These are phyloP conservation scores for Corvus cornix DNA, from an alignment of 2,113 vertebrate species.

Conservation along the genomic window DNA sequence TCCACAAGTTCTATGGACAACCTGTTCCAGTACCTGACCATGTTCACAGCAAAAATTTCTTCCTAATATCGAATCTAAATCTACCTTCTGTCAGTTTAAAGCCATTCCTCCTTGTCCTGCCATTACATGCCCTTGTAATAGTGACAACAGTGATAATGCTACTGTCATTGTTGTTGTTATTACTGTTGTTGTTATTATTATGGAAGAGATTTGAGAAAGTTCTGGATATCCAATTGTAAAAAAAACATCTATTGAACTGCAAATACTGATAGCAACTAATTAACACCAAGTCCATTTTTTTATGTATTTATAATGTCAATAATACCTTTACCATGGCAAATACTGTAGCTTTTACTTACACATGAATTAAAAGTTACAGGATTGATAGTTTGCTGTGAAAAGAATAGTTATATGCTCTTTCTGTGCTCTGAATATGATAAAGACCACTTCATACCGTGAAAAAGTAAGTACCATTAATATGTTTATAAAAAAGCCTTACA, in stretches of 20 bases:
- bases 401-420: not conserved
- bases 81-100: not conserved
- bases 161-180: not conserved
- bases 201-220: not conserved
- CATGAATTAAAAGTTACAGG: not conserved
- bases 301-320: not conserved
- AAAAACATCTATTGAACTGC: not conserved
- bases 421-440: not conserved
- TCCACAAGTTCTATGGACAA: not conserved
- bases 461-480: not conserved
- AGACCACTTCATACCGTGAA: not conserved
- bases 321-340: not conserved
- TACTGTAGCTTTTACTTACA: not conserved
- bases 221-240: not conserved
- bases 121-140: not conserved
- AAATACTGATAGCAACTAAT: not conserved
- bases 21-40: not conserved
- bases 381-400: not conserved
- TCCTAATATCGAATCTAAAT: not conserved
- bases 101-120: not conserved
- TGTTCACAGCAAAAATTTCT: not conserved
- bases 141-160: not conserved
- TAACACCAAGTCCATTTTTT: not conserved
- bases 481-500: slow-evolving; percentile 41
- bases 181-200: not conserved